Evolutionary conservation across 2,797 vertebrate genomes (phyloP).

Genomic region (Argentina silus): DNA sequence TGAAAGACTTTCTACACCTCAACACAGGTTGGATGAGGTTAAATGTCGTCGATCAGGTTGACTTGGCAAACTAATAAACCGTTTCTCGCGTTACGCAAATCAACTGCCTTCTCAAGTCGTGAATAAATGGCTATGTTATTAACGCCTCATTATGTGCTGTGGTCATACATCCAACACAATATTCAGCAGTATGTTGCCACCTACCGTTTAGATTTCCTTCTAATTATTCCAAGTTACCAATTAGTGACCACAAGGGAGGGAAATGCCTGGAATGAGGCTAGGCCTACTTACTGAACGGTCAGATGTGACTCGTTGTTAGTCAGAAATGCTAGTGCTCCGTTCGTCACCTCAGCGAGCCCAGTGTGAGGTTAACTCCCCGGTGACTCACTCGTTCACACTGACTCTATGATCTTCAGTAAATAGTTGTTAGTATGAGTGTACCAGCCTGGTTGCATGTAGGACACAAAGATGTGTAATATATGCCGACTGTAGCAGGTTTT

Average conservation of each 20-base stretch:
- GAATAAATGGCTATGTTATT: too few species aligned
- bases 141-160: too few species aligned
- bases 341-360: neutral
- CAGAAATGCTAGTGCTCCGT: neutral
- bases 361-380: conserved; percentile 34
- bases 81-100: too few species aligned
- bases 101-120: too few species aligned
- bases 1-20: too few species aligned
- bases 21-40: too few species aligned
- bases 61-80: too few species aligned
- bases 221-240: neutral
- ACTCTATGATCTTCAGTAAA: conserved; percentile 11
- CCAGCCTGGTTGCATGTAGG: conserved; percentile 32
- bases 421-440: conserved; percentile 31
- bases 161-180: neutral
- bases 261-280: neutral
- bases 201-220: neutral
- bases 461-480: neutral
- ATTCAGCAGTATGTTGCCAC: neutral
- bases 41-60: too few species aligned
- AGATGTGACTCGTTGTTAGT: neutral
- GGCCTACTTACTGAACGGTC: neutral
- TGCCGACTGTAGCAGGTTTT: neutral
- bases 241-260: neutral
- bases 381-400: conserved; percentile 45